phyloP scores from a whole-genome alignment of 37 sponge, comb jelly and placozoan genomes.

The Eunapius fragilis region DNA sequence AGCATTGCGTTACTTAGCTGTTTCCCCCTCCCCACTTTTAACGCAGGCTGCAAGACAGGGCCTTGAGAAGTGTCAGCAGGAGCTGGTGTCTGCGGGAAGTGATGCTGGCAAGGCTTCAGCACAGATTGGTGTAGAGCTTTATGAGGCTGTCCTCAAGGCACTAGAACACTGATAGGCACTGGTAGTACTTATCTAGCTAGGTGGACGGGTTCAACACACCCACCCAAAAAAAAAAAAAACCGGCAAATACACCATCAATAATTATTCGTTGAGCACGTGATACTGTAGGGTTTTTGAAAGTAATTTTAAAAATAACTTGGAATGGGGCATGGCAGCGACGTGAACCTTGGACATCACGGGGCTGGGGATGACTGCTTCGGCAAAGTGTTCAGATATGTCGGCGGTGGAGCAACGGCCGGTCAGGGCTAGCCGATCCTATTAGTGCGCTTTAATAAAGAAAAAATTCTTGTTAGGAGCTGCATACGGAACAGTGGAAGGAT shows the following conservation, averaged over 20 bases:
- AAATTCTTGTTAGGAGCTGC: constrained; percentile 32
- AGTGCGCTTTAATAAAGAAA: constrained; percentile 30
- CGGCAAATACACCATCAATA: background rate
- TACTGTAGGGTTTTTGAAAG: background rate
- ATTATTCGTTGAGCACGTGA: background rate
- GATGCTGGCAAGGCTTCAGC: constrained; percentile 87
- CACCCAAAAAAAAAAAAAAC: too few species aligned
- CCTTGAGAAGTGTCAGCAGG: constrained; percentile 77
- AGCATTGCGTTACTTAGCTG: too few species aligned
- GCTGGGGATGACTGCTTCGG: constrained; percentile 61
- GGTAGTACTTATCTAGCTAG: background rate
- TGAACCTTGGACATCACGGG: constrained; percentile 54
- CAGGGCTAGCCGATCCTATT: background rate
- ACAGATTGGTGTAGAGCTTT: constrained; percentile 79
- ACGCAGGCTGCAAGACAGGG: constrained; percentile 78
- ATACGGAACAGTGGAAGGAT: constrained; percentile 58
- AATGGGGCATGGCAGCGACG: background rate
- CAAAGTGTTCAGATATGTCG: constrained; percentile 24
- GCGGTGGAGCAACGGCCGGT: constrained; percentile 51
- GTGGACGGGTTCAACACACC: background rate
- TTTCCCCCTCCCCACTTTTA: too few species aligned
- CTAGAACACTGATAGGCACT: constrained; percentile 54
- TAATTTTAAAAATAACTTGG: background rate
- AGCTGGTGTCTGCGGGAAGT: constrained; percentile 52
- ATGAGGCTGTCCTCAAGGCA: constrained; percentile 91